Base-by-base conservation (phyloP, 2,888 invertebrate genomes). In the Eupithecia subumbrata region DNA sequence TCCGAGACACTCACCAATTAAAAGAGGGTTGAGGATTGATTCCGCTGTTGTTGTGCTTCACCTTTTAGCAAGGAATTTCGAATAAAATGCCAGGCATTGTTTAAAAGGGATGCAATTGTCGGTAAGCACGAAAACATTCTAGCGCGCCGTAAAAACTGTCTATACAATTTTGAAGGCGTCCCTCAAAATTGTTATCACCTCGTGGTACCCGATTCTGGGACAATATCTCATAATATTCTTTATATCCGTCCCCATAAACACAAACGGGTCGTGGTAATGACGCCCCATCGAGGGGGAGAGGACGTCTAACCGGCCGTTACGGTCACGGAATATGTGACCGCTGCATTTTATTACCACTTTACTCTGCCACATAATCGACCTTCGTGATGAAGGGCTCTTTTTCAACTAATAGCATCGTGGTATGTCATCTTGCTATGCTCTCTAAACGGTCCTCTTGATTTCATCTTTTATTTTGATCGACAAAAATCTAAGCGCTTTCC, bases 321-420 rank as follows among this genome's bases (percentile, higher is more conserved):
- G 93, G 89, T 89, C 91, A 88, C 86, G 89, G 91, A 91, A 92
- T 93, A 94, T 94, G 94, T 94, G 94, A 92, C 95, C 95, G 95
- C 94, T 95, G 94, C 94, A 94, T 95, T 95, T 95, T 95, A 95
- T 94, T 89, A 94, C 95, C 95, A 93, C 94, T 95, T 94, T 92
- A 93, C 92, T 91, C 90, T 90, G 92, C 94, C 94, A 94, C 95
- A 92, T 94, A 95, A 94, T 94, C 94, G 94, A 88, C 93, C 92
- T 90, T 91, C 91, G 88, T 93, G 94, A 94, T 93, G 90, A 90
- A 94, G 91, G 93, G 92, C 91, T 91, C 89, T 88, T 90, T 91
- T 88, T 83, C 84, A 85, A 87, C 90, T 92, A 91, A 93, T 92
- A 89, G 90, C 87, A 86, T 84, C 85, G 87, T 86, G 87, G 88